Evolutionary conservation across 2,888 invertebrate genomes (phyloP), one percentile per base, ranked within the genome.

Genomic region (Oeneis ivallda): DNA sequence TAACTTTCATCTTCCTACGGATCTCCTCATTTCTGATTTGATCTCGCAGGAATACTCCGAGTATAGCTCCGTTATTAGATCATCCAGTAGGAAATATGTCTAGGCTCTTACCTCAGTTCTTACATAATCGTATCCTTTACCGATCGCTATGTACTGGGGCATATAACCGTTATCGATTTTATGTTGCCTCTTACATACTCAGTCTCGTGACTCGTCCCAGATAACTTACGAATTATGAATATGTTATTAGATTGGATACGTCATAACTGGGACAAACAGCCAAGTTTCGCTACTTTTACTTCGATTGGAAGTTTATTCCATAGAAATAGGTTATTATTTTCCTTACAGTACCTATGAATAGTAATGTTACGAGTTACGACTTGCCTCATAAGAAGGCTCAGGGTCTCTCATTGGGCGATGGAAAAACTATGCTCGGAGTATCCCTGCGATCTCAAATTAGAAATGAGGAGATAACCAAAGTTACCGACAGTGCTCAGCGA

Each of bases 161-260:
- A 17, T 47, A 15, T 26, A 45, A 37, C 19, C 19, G 34, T 49
- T 60, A 60, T 60, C 49, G 50, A 49, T 59, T 59, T 59, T 59
- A 34, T 47, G 34, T 59, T 13, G 60, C 37, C 37, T 50, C 49
- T 50, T 34, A 19, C 26, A n/a, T n/a, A n/a, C n/a, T n/a, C n/a
- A n/a, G n/a, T n/a, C n/a, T n/a, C n/a, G 39, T 32, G 60, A n/a
- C 17, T 8, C 39, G 47, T 1, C 49, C 49, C 49, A 60, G 60
- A 60, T 60, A 39, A 50, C 49, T 59, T 37, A 17, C 49, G 15
- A 50, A 39, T 34, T 45, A 19, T 57, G 39, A 57, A 19, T 32
- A 34, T 47, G 17, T 43, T 26, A 8, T 57, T 56, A 56, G 13
- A 57, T 11, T 9, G 39, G 17, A 10, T 52, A 32, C 32, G 32